Percentiles rank a stretch among this genome's conserved stretches.
These are phyloP conservation scores for Goniozus legneri DNA, from an alignment of 1,140 invertebrate species.

Conservation along the genomic window DNA sequence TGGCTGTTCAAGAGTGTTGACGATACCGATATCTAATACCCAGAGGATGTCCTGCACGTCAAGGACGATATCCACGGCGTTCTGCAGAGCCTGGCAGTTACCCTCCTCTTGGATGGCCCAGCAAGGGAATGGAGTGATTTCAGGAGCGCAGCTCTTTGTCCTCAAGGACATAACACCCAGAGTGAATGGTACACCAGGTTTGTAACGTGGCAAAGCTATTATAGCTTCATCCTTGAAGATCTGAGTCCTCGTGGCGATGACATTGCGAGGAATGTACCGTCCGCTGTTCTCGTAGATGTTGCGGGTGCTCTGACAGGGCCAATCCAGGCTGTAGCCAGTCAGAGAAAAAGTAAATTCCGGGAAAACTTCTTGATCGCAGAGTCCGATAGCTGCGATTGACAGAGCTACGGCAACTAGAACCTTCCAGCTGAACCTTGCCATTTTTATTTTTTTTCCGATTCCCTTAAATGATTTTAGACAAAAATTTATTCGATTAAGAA, in stretches of 20 bases:
- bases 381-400: not conserved
- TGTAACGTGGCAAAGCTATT: slow-evolving; percentile 59
- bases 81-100: slow-evolving; percentile 61
- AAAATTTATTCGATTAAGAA: too few relatives aligned
- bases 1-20: slow-evolving; percentile 63
- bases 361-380: slow-evolving; percentile 26
- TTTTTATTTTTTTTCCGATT: too few relatives aligned
- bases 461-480: too few relatives aligned
- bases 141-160: slow-evolving; percentile 45
- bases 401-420: not conserved
- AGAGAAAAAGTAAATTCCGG: slow-evolving; percentile 38
- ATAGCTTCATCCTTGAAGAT: slow-evolving; percentile 58
- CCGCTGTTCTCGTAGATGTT: slow-evolving; percentile 59
- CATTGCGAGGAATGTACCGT: slow-evolving; percentile 58
- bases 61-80: slow-evolving; percentile 59
- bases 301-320: slow-evolving; percentile 59
- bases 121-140: slow-evolving; percentile 59
- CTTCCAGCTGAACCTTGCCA: not conserved
- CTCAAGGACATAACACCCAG: slow-evolving; percentile 58
- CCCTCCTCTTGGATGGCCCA: slow-evolving; percentile 63
- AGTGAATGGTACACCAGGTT: slow-evolving; percentile 60
- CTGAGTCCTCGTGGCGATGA: slow-evolving; percentile 61
- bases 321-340: slow-evolving; percentile 54
- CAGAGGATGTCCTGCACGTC: slow-evolving; percentile 64
- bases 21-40: slow-evolving; percentile 65